Conservation (phyloP, 2,113 vertebrate genomes). For the Dicerorhinus sumatrensis region DNA sequence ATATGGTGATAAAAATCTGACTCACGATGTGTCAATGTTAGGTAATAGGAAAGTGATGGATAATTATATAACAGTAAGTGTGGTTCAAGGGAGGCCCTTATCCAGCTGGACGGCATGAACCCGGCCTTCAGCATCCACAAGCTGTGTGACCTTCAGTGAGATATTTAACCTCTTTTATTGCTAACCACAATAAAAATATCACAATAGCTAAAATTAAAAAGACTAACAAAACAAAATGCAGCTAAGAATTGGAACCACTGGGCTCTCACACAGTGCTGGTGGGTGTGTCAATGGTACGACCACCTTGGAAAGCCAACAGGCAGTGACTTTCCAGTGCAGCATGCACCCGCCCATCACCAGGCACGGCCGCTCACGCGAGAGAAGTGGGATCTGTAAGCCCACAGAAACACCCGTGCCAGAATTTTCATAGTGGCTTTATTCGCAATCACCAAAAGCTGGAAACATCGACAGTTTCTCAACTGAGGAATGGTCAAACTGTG, state of each 20-base stretch:
- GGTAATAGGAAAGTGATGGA: not conserved
- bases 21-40: not conserved
- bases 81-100: too few species aligned
- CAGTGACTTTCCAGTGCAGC: not conserved
- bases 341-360: not conserved
- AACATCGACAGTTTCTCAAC: too few species aligned
- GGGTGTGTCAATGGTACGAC: too few species aligned
- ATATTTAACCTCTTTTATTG: not conserved
- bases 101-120: too few species aligned
- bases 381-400: not conserved
- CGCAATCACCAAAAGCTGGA: too few species aligned
- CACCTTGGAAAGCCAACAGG: not conserved
- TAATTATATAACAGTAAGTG: too few species aligned
- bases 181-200: not conserved
- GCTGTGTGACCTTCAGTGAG: not conserved
- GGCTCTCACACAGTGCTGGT: not conserved
- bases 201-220: not conserved
- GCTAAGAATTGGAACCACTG: not conserved
- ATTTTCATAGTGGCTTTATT: too few species aligned
- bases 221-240: not conserved
- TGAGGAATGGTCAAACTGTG: not conserved
- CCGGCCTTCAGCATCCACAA: too few species aligned
- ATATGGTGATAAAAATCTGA: not conserved
- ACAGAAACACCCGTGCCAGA: not conserved
- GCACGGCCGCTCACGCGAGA: not conserved